phyloP scores from a whole-genome alignment of 2,113 vertebrate genomes.

The Hippocampus barbouri region DNA sequence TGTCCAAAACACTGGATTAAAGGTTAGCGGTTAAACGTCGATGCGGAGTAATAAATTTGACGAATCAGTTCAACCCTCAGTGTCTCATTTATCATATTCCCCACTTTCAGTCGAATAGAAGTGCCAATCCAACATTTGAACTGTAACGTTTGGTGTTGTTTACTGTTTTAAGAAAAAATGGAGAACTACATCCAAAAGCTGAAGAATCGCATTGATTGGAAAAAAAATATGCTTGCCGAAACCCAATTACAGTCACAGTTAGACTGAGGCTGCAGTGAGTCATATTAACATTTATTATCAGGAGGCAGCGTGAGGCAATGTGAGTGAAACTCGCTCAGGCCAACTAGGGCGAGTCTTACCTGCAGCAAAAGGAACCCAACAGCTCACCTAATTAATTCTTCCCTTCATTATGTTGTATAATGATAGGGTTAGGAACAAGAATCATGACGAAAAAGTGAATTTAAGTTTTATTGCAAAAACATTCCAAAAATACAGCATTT shows the following conservation, averaged over 20 bases:
- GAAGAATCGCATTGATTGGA: neutral
- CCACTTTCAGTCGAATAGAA: no score
- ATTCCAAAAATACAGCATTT: neutral
- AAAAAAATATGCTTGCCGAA: neutral
- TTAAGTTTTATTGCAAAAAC: neutral
- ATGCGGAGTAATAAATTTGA: no score
- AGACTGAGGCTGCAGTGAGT: slow-evolving; percentile 16
- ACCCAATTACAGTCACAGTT: neutral
- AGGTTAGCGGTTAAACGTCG: no score
- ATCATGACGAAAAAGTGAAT: neutral
- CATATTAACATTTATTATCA: slow-evolving; percentile 29
- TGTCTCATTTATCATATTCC: no score
- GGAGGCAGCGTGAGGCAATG: slow-evolving; percentile 45
- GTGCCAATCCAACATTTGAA: no score
- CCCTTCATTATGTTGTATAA: slow-evolving; percentile 21
- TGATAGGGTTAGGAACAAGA: neutral
- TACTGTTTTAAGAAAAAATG: no score
- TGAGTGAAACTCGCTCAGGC: slow-evolving; percentile 32
- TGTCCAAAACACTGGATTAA: no score
- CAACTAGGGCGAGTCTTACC: slow-evolving; percentile 42
- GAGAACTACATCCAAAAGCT: no score
- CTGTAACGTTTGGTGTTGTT: no score
- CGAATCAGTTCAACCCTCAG: no score
- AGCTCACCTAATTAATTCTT: slow-evolving; percentile 18
- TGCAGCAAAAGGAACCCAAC: slow-evolving; percentile 32